Conservation (phyloP, 2,797 vertebrate species). For the Galagoides demidoff region DNA sequence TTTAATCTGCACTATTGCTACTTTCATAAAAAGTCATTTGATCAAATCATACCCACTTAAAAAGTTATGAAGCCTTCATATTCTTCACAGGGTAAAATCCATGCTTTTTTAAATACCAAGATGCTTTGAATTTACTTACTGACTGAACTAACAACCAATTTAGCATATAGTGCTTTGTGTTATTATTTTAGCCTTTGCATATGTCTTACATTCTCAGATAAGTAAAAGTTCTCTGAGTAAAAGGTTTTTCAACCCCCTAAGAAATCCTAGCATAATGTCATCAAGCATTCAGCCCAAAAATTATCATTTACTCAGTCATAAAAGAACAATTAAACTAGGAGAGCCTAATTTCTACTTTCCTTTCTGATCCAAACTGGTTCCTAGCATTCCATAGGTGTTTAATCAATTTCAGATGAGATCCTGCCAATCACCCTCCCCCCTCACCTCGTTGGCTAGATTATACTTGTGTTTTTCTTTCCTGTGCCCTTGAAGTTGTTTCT, state of each 20-base stretch:
- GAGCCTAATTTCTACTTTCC: background rate
- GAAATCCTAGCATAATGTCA: background rate
- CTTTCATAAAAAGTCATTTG: slow-evolving; percentile 28
- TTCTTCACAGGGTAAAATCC: background rate
- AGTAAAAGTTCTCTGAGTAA: slow-evolving; percentile 14
- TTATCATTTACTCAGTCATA: slow-evolving; percentile 5
- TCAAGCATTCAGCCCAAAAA: background rate
- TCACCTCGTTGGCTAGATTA: too few relatives aligned
- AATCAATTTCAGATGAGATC: slow-evolving; percentile 1
- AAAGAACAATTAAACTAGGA: slow-evolving; percentile 35
- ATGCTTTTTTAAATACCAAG: slow-evolving; percentile 53
- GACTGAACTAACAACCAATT: background rate
- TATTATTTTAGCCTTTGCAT: slow-evolving; percentile 45
- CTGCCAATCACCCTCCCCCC: background rate
- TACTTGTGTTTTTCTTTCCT: too few relatives aligned
- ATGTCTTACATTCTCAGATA: slow-evolving; percentile 4
- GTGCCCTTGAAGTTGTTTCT: too few relatives aligned
- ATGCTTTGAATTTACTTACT: slow-evolving; percentile 40
- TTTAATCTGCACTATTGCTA: slow-evolving; percentile 2
- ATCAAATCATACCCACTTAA: slow-evolving; percentile 43
- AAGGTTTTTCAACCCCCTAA: slow-evolving; percentile 15
- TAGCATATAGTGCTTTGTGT: background rate
- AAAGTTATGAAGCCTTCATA: slow-evolving; percentile 13
- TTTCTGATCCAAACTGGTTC: background rate
- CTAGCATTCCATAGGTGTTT: background rate